These are phyloP conservation scores for Tachysurus fulvidraco DNA, from an alignment of 2,113 vertebrate species.

Conservation along the genomic window DNA sequence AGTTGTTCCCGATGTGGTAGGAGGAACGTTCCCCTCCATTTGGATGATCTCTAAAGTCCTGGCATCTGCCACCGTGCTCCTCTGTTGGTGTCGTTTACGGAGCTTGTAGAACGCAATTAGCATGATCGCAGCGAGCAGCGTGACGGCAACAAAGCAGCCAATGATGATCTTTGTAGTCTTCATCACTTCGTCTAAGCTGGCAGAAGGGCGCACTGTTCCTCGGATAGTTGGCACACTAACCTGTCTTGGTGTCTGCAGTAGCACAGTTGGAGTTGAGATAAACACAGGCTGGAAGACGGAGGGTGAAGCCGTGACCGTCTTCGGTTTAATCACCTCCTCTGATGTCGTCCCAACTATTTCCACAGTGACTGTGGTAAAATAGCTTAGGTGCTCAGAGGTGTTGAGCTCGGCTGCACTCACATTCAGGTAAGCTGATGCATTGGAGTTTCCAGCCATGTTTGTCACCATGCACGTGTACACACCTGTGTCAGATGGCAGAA, in stretches of 20 bases:
- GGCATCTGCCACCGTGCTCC: slow-evolving; percentile 88
- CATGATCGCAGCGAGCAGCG: slow-evolving; percentile 93
- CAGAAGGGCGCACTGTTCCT: slow-evolving; percentile 77
- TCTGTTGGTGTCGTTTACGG: slow-evolving; percentile 94
- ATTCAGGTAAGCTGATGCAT: slow-evolving; percentile 95
- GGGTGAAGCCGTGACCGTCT: slow-evolving; percentile 85
- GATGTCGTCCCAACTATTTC: slow-evolving; percentile 88
- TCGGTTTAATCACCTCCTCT: slow-evolving; percentile 87
- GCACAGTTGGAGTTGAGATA: slow-evolving; percentile 91
- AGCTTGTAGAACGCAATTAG: slow-evolving; percentile 97
- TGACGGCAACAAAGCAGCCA: slow-evolving; percentile 96
- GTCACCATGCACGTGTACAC: slow-evolving; percentile 97
- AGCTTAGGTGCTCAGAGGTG: slow-evolving; percentile 91
- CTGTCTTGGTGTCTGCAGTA: slow-evolving; percentile 87
- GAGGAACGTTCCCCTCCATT: slow-evolving; percentile 87
- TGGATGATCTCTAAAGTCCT: slow-evolving; percentile 94
- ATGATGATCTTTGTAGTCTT: slow-evolving; percentile 99
- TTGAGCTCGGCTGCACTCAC: slow-evolving; percentile 95
- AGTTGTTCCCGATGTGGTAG: slow-evolving; percentile 73
- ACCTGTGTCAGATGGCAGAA: slow-evolving; percentile 87
- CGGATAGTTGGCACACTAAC: slow-evolving; percentile 81
- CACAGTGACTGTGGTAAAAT: slow-evolving; percentile 95
- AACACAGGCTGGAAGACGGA: slow-evolving; percentile 94
- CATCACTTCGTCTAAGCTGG: slow-evolving; percentile 97
- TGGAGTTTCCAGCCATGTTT: slow-evolving; percentile 96